Percentiles rank a stretch among this genome's conserved stretches.
Conservation (phyloP, 2,888 invertebrate species). For the Mantis religiosa region DNA sequence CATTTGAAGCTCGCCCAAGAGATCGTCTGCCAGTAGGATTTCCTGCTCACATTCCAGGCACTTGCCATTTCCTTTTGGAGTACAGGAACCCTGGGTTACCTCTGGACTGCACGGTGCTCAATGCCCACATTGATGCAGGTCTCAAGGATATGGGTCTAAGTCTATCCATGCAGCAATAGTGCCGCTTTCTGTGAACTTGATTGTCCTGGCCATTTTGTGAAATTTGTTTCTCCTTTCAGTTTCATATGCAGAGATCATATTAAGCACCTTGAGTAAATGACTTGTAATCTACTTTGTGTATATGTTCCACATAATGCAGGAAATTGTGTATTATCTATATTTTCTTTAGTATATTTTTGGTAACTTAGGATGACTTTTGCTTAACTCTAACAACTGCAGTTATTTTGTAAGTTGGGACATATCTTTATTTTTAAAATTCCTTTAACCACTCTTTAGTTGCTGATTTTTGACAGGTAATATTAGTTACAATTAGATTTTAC, state of each 20-base stretch:
- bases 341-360: neutral
- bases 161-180: neutral
- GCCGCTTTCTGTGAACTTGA: neutral
- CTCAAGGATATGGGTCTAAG: neutral
- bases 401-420: too few species aligned
- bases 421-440: too few species aligned
- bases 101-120: slow-evolving; percentile 56
- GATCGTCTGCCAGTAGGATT: slow-evolving; percentile 81
- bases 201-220: neutral
- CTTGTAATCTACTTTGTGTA: neutral
- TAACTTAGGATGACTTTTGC: neutral
- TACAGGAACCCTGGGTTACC: slow-evolving; percentile 70
- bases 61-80: slow-evolving; percentile 79
- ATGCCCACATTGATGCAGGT: slow-evolving; percentile 4
- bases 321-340: neutral
- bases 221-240: neutral
- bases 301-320: neutral
- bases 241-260: neutral
- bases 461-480: too few species aligned
- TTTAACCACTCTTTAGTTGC: too few species aligned
- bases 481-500: too few species aligned
- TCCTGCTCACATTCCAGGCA: slow-evolving; percentile 70
- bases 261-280: neutral
- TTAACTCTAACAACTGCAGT: too few species aligned
- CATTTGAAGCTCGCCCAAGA: slow-evolving; percentile 68